A percentile compares a stretch with the other conserved stretches of the same genome.
These are phyloP conservation scores for Himalopsyche japonica DNA, from an alignment of 2,888 invertebrate genomes.

Conservation along the genomic window DNA sequence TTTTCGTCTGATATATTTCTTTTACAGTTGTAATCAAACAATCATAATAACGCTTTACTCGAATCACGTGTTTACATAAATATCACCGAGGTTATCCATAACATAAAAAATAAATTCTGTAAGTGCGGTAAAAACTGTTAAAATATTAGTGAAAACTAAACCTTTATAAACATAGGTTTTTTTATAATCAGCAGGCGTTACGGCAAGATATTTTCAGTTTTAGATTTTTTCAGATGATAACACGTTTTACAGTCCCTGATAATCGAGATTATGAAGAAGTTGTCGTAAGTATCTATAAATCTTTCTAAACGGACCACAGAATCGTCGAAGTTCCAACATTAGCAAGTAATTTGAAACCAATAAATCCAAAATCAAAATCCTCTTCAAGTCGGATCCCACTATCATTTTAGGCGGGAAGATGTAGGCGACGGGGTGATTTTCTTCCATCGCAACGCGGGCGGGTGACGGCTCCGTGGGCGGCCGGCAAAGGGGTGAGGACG, in stretches of 20 bases:
- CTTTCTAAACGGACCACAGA: background rate
- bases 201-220: too few relatives aligned
- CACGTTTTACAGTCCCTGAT: background rate
- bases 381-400: slow-evolving; percentile 26
- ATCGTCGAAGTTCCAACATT: background rate
- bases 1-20: too few relatives aligned
- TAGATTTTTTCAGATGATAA: too few relatives aligned
- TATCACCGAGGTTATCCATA: too few relatives aligned
- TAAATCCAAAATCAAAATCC: slow-evolving; percentile 36
- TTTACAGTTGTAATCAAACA: too few relatives aligned
- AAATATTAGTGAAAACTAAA: too few relatives aligned
- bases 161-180: too few relatives aligned
- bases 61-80: too few relatives aligned
- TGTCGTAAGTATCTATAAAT: background rate
- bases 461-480: slow-evolving; percentile 36
- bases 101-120: too few relatives aligned
- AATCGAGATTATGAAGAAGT: background rate
- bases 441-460: slow-evolving; percentile 42
- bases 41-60: too few relatives aligned
- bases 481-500: background rate
- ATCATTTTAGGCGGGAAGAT: background rate
- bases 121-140: too few relatives aligned
- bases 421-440: slow-evolving; percentile 1
- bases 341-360: slow-evolving; percentile 1
- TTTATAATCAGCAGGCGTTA: too few relatives aligned